Base-by-base conservation (phyloP, 2,888 invertebrate species). In the Girardia tigrina region DNA sequence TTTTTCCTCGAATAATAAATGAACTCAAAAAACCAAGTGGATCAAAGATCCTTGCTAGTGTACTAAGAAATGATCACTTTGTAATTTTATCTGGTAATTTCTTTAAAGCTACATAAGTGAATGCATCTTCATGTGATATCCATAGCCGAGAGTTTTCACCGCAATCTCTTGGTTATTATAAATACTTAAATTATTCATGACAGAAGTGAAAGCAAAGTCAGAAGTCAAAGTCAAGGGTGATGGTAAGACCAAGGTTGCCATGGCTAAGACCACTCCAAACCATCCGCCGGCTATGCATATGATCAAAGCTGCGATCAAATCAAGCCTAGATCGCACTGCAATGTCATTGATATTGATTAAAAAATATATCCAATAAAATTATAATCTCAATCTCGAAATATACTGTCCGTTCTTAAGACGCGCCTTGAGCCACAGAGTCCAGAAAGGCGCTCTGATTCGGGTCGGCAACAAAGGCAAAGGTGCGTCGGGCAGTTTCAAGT, bases 321-420 rank as follows among this genome's bases (percentile, higher is more conserved):
- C 75, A 2, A 77, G 83, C 71, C 81, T 80, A 75, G 83, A 84
- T 79, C 86, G 87, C 28, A 86, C 86, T 74, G 89, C 89, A 28
- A 88, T 88, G 0, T 88, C 88, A 0, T 79, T 84, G 1, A 81
- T 82, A 71, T 87, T 87, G 0, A 88, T 89, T 81, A 89, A 88
- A 81, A 89, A 89, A 80, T 89, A 87, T 81, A 86, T 89, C 72
- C 82, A 86, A 12, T 83, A 86, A 27, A 87, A 86, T 76, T 88
- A 88, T 85, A 87, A 87, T 77, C 84, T 88, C 4, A 88, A 88
- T 80, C 85, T 86, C 0, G 87, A 87, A 77, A 88, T 87, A 79
- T 80, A 87, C 70, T 85, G 87, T 0, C 86, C 86, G 0, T 88
- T 86, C 82, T 88, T 89, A 79, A 87, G 86, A 78, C 87, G 87